phyloP scores from a whole-genome alignment of 2,797 vertebrate genomes.

The Enteromius anoplus region DNA sequence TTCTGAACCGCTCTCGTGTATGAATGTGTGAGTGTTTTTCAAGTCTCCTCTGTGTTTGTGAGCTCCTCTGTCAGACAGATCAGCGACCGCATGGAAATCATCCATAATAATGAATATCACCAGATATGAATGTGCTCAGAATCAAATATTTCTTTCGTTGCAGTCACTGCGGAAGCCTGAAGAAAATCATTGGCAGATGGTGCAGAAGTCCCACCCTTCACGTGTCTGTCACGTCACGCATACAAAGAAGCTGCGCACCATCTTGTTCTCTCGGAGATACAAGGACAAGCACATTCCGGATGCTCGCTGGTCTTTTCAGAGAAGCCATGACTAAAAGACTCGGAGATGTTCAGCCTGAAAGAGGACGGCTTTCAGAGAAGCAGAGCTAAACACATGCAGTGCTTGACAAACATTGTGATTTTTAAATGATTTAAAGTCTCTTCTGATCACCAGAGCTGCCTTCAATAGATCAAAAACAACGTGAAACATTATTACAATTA shows the following conservation, averaged over 20 bases:
- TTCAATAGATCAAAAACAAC: neutral
- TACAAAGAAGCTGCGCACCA: neutral
- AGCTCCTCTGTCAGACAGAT: neutral
- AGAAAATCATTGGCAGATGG: neutral
- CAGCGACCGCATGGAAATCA: neutral
- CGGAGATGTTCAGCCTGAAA: neutral
- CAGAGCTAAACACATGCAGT: neutral
- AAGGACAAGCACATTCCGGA: neutral
- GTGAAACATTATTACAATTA: neutral
- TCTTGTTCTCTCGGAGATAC: neutral
- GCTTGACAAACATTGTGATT: neutral
- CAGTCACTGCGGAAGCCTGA: neutral
- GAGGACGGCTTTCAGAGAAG: neutral
- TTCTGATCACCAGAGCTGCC: neutral
- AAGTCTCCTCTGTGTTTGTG: neutral
- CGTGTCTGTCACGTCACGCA: neutral
- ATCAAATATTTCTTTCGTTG: slow-evolving; percentile 5
- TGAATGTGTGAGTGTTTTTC: neutral
- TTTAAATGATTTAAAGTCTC: neutral
- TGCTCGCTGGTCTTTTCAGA: neutral
- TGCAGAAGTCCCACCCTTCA: neutral
- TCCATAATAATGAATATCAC: neutral
- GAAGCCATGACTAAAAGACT: neutral
- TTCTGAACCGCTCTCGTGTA: neutral
- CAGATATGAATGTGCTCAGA: slow-evolving; percentile 10